Base-by-base conservation (phyloP, 2,113 vertebrate genomes). In the Lophochroa leadbeateri region DNA sequence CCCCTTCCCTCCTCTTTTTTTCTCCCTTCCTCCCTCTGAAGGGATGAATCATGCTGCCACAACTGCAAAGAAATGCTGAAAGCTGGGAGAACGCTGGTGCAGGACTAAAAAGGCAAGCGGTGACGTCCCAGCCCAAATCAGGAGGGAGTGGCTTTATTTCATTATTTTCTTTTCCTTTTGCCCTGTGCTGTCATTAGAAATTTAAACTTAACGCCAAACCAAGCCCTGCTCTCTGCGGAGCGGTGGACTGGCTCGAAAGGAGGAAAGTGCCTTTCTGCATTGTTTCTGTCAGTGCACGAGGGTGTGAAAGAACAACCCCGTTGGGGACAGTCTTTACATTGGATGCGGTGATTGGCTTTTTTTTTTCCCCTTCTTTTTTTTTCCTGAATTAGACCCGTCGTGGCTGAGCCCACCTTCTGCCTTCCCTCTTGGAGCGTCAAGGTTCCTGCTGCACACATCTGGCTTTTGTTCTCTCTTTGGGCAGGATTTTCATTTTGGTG, bases 11-110 rank as follows among this genome's bases (percentile, higher is more conserved):
- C 70, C 76, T 29, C 16, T 11, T 83, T 93, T 92, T 49, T 35
- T 92, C 70, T 91, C 88, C 23, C 39, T 65, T 35, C n/a, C 64
- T 71, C 55, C 87, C 69, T 90, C 82, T 84, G 85, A 91, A 87
- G 49, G 81, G 96, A 97, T 98, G 97, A 98, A 97, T 98, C 98
- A 98, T 79, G 77, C 95, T 97, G 96, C 92, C 97, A 97, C 96
- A 97, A 96, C 97, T 96, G 97, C 97, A 97, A 86, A 97, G 96
- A 97, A 91, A 87, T 96, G 97, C 97, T 96, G 96, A 96, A 95
- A 93, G 93, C 94, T 86, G 92, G 46, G 67, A 88, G 96, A 97
- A 96, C 88, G 86, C 86, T 92, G 91, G 68, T 90, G 74, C 80
- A 63, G 94, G 82, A 94, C 97, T 91, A 83, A 98, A 97, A 98